These are phyloP conservation scores for Lagodon rhomboides DNA, from an alignment of 2,797 vertebrate genomes.

Conservation along the genomic window DNA sequence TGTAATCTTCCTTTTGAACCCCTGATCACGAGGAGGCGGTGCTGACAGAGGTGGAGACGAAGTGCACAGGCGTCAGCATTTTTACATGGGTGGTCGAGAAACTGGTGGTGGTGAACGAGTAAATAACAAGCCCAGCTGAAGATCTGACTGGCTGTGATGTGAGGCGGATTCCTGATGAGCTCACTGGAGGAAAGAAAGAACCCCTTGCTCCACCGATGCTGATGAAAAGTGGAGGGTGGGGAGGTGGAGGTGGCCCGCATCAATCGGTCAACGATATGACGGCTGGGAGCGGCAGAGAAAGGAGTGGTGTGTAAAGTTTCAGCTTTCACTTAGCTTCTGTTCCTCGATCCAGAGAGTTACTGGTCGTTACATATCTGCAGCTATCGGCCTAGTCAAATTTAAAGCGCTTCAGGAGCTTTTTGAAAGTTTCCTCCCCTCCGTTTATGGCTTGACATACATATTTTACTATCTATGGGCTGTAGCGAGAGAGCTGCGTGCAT, in stretches of 20 bases:
- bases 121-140: neutral
- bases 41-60: neutral
- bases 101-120: neutral
- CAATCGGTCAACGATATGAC: slow-evolving; percentile 16
- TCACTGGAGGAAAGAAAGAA: neutral
- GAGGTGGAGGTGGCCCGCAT: slow-evolving; percentile 5
- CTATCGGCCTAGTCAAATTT: neutral
- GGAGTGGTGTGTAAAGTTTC: neutral
- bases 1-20: neutral
- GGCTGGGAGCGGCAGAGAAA: slow-evolving; percentile 1
- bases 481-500: slow-evolving; percentile 31
- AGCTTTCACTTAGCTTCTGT: neutral
- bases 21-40: neutral
- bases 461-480: slow-evolving; percentile 13
- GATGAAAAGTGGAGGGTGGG: slow-evolving; percentile 22
- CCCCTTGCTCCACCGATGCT: neutral
- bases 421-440: slow-evolving; percentile 11
- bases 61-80: neutral
- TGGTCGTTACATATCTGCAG: neutral
- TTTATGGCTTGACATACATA: slow-evolving; percentile 7
- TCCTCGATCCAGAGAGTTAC: neutral
- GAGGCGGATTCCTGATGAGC: slow-evolving; percentile 7
- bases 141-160: slow-evolving; percentile 1
- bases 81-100: neutral
- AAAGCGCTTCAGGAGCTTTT: neutral